These are phyloP conservation scores for Sorex araneus DNA, from an alignment of 2,113 vertebrate species.

Conservation along the genomic window DNA sequence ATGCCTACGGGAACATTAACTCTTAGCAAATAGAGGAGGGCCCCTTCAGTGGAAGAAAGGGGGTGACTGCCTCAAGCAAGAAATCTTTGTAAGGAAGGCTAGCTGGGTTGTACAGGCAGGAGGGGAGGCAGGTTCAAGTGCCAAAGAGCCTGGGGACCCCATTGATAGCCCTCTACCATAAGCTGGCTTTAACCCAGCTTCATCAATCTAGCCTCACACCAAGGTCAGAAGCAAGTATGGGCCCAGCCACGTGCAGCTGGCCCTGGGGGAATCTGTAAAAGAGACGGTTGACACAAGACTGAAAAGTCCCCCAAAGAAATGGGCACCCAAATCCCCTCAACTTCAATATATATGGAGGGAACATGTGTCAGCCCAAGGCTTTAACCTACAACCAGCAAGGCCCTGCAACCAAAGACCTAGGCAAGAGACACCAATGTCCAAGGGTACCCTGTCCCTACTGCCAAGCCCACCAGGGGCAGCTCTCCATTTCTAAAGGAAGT, in stretches of 20 bases:
- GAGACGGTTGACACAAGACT: conserved; percentile 40
- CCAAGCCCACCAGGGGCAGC: conserved; percentile 62
- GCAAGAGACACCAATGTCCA: conserved; percentile 63
- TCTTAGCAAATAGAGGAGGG: conserved; percentile 6
- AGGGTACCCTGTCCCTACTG: conserved; percentile 44
- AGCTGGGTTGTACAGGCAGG: conserved; percentile 8
- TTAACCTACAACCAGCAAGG: conserved; percentile 45
- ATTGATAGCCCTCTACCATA: neutral
- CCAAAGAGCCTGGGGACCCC: neutral
- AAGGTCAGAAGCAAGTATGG: conserved; percentile 49
- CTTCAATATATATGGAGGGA: neutral
- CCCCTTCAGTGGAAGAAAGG: neutral
- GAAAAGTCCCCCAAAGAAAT: conserved; percentile 10
- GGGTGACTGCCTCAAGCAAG: conserved; percentile 16
- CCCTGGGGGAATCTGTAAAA: conserved; percentile 16
- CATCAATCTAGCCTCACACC: conserved; percentile 60
- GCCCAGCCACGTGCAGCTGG: conserved; percentile 34
- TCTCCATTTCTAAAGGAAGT: conserved; percentile 73
- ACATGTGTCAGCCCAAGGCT: conserved; percentile 43
- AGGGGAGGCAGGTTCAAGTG: conserved; percentile 48
- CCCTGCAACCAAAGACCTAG: conserved; percentile 44
- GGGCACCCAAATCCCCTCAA: conserved; percentile 20
- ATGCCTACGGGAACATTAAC: neutral
- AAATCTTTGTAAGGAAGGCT: neutral
- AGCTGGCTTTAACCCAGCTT: conserved; percentile 57